phyloP scores from a whole-genome alignment of 2,797 vertebrate species.

The Epinephelus coioides region DNA sequence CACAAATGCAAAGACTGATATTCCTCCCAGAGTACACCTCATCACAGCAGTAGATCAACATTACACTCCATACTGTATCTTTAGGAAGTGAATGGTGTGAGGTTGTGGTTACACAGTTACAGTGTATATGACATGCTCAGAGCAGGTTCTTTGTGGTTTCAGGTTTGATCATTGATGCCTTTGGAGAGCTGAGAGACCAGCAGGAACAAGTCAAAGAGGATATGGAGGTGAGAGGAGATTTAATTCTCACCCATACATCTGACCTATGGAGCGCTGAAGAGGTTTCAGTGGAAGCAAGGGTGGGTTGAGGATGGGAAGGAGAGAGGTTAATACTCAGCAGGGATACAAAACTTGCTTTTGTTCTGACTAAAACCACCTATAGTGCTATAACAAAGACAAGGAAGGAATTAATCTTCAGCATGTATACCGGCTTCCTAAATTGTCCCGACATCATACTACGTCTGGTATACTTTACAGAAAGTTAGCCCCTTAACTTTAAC shows the following conservation, averaged over 20 bases:
- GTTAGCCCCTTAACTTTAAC: not conserved
- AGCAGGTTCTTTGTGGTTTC: conserved; percentile 43
- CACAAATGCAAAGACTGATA: not conserved
- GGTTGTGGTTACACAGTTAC: not conserved
- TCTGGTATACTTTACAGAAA: conserved; percentile 13
- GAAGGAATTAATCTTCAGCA: not conserved
- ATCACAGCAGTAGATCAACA: not conserved
- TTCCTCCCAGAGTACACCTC: not conserved
- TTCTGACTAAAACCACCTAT: too few relatives aligned
- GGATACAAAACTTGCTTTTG: too few relatives aligned
- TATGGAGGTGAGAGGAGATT: conserved; percentile 92
- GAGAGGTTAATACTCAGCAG: too few relatives aligned
- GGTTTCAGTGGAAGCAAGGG: not conserved
- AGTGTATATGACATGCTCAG: not conserved
- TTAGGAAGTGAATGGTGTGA: conserved; percentile 3
- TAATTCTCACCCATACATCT: conserved; percentile 1
- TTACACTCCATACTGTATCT: not conserved
- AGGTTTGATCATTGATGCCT: conserved; percentile 99
- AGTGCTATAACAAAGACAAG: not conserved
- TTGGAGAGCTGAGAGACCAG: conserved; percentile 98
- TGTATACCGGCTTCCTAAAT: not conserved
- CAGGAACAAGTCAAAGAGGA: conserved; percentile 99
- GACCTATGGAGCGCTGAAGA: not conserved
- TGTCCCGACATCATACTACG: not conserved
- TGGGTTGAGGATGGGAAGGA: not conserved